Base-by-base conservation (phyloP, 1,140 invertebrate genomes). In the Papilio polytes region DNA sequence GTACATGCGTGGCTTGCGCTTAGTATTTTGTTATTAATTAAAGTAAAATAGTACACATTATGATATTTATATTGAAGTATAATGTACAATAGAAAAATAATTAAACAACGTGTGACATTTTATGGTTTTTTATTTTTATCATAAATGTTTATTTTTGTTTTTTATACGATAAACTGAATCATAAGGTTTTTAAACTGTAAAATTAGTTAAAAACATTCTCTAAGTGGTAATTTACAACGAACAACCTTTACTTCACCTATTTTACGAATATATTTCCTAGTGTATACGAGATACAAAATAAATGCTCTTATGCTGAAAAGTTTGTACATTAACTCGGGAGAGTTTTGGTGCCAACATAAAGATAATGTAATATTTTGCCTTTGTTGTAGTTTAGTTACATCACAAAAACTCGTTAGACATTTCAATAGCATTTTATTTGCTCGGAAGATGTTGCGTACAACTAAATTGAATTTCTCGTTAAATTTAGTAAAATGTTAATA, bases 1-100 rank as follows among this genome's bases (percentile, higher is more conserved):
- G 87, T 46, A 81, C 74, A 82, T 92, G 90, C 76, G 74, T 59
- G 6, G 87, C 87, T 76, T 93, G 90, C 76, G 82, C 72, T 66
- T 78, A 83, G 20, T 18, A 41, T 1, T 74, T 36, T 74, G 13
- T 41, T 36, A 15, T 31, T 31, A 8, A 36, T 26, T 31, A 3
- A 31, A 66, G n/a, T n/a, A n/a, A n/a, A n/a, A n/a, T n/a, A n/a
- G n/a, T n/a, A n/a, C n/a, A n/a, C n/a, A n/a, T n/a, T n/a, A n/a
- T n/a, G 15, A 56, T 20, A 56, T 8, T 56, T 18, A n/a, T 56
- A 20, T 51, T 51, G 15, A 51, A 51, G 48, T 56, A 56, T 53
- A 18, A 18, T 53, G 15, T n/a, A 53, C 13, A 15, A 12, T 53
- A 8, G 51, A 18, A 0, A 6, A 53, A 48, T 1, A n/a, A 53